Evolutionary conservation across 2,888 invertebrate genomes (phyloP), one percentile per base, ranked within the genome.

Genomic region (Trichogramma dendrolimi): DNA sequence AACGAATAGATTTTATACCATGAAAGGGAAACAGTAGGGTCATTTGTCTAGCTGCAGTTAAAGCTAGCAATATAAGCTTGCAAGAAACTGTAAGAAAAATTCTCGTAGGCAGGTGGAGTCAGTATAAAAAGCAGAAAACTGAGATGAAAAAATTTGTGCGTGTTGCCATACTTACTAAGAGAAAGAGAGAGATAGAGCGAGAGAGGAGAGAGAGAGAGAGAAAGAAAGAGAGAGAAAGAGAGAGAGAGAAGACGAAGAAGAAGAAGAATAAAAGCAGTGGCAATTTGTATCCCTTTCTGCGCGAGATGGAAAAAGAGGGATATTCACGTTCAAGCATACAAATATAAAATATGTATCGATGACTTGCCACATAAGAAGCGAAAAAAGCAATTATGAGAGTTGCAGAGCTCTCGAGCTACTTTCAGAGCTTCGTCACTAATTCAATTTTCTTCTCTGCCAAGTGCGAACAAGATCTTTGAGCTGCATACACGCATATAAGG

Each of bases 351-450:
- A 14, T 49, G 57, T 62, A 65, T 65, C 60, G 65, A 65, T 65
- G 65, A 65, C 62, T 65, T 62, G 62, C 53, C 60, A 50, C 55
- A 58, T 52, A 63, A 58, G 59, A 51, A 61, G 58, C 62, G 59
- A 66, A 66, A 66, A 66, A 66, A 60, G 62, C 66, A 66, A 66
- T 66, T 63, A 63, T 46, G 55, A 60, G 51, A 44, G 63, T 14
- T 14, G 14, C 14, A 14, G 14, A 14, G 60, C 61, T 61, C 63
- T 60, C 43, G 10, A 10, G 58, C 60, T 61, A 63, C 62, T 66
- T 40, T 55, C 66, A 52, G 53, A 51, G 55, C 63, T 60, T 58
- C 63, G 63, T 66, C 63, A 66, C 66, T 66, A 66, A 66, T 66
- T 63, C 66, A 66, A 66, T 66, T 63, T 66, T 63, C 63, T 60